phyloP scores from a whole-genome alignment of 2,797 vertebrate species.

The Dermochelys coriacea region DNA sequence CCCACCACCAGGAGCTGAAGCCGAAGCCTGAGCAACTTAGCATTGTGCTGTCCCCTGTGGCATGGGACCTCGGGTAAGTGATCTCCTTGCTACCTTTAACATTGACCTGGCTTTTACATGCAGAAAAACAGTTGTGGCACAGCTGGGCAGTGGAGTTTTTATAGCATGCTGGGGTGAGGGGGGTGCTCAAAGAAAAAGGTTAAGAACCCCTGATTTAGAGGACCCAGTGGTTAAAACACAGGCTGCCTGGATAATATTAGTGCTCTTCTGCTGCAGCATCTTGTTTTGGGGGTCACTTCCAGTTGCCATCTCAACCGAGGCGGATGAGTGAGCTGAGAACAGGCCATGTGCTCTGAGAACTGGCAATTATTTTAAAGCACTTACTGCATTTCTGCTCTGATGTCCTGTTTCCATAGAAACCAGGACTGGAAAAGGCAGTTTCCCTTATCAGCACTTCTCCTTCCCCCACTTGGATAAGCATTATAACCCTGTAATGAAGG shows the following conservation, averaged over 20 bases:
- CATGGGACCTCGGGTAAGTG: too few relatives aligned
- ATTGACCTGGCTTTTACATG: too few relatives aligned
- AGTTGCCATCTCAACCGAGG: fast-evolving
- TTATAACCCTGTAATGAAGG: not conserved
- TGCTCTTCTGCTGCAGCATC: not conserved
- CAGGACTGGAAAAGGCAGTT: constrained; percentile 61
- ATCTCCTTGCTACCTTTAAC: too few relatives aligned
- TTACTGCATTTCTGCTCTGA: constrained; percentile 20
- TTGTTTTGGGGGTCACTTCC: fast-evolving
- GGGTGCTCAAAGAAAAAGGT: too few relatives aligned
- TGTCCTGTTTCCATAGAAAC: constrained; percentile 73
- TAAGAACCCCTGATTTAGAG: too few relatives aligned
- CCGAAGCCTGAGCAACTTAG: too few relatives aligned
- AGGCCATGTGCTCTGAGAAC: not conserved
- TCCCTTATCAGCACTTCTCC: not conserved
- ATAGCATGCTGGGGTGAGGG: too few relatives aligned
- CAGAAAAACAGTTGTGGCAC: too few relatives aligned
- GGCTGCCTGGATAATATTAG: not conserved
- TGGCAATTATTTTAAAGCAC: constrained; percentile 43
- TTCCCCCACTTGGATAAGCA: not conserved
- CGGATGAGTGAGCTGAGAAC: not conserved
- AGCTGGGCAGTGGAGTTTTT: too few relatives aligned
- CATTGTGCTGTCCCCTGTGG: too few relatives aligned
- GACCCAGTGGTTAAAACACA: fast-evolving
- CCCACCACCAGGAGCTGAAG: too few relatives aligned